Base-by-base conservation (phyloP, 2,888 invertebrate genomes). In the Troides aeacus region DNA sequence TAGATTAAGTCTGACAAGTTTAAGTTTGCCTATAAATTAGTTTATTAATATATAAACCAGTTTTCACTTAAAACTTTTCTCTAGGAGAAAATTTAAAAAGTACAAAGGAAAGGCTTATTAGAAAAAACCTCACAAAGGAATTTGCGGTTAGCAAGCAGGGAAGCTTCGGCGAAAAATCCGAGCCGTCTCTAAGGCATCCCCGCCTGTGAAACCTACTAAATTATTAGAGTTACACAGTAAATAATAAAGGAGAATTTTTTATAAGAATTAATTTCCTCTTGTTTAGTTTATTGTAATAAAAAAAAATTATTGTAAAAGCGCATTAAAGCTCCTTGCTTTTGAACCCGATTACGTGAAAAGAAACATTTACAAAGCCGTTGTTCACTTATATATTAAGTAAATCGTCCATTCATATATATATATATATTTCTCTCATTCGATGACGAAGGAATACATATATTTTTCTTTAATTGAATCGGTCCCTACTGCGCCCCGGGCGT, bases 401-500 rank as follows among this genome's bases (percentile, higher is more conserved):
- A 58, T 42, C 8, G 23, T 46, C 24, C 24, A 24, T 53, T 58
- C 12, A 46, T 46, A 46, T 46, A 15, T 42, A 24, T 24, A 30
- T 5, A 30, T 30, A 30, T 30, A 46, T 46, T 46, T 46, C 46
- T 46, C 12, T 46, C 15, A 12, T 46, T 46, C 46, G 15, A 17
- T 46, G 12, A 30, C 30, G 30, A 30, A 46, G 46, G 46, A 46
- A 46, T 46, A 46, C 59, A 64, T 65, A 62, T 65, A 62, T 69
- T 66, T 69, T 66, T 69, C 66, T 69, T 66, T 65, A 69, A 69
- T 69, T 69, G 59, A 69, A 66, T 69, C 66, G 64, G 63, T 59
- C 53, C 36, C 60, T 56, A 58, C 62, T n/a, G n/a, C 63, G 70
- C 70, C 58, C 66, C 63, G 39, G 56, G 70, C 60, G 66, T 66